Conservation (phyloP, 1,140 invertebrate species). For the Bilobella aurantiaca region DNA sequence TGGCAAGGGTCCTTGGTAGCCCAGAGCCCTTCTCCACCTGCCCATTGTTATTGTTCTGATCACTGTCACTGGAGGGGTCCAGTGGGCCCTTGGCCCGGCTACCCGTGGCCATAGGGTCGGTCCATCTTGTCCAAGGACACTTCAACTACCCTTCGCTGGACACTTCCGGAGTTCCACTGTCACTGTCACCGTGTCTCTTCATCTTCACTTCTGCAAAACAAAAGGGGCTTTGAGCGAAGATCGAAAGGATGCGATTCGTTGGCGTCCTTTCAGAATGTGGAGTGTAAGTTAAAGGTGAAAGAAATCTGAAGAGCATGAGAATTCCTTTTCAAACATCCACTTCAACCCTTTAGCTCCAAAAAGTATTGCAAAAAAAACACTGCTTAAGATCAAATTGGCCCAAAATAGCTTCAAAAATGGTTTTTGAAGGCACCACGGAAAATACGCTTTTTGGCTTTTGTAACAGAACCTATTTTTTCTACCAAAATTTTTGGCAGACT, state of each 20-base stretch:
- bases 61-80: conserved; percentile 4
- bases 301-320: too few relatives aligned
- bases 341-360: too few relatives aligned
- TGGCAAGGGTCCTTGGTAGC: background rate
- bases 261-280: background rate
- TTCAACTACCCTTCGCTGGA: background rate
- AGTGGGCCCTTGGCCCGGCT: background rate
- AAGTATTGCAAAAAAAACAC: too few relatives aligned
- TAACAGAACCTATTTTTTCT: background rate
- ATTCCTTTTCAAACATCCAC: too few relatives aligned
- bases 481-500: background rate
- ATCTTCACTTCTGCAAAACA: background rate
- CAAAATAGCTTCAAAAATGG: too few relatives aligned
- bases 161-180: background rate
- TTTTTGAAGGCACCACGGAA: too few relatives aligned
- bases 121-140: background rate
- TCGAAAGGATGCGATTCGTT: background rate
- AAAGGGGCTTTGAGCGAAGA: too few relatives aligned
- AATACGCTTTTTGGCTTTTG: background rate
- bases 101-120: background rate
- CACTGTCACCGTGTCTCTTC: background rate
- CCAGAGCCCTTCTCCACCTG: background rate
- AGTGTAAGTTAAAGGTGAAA: background rate
- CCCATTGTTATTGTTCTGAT: background rate
- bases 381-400: too few relatives aligned